phyloP scores from a whole-genome alignment of 1,140 invertebrate genomes.

The Musca domestica region DNA sequence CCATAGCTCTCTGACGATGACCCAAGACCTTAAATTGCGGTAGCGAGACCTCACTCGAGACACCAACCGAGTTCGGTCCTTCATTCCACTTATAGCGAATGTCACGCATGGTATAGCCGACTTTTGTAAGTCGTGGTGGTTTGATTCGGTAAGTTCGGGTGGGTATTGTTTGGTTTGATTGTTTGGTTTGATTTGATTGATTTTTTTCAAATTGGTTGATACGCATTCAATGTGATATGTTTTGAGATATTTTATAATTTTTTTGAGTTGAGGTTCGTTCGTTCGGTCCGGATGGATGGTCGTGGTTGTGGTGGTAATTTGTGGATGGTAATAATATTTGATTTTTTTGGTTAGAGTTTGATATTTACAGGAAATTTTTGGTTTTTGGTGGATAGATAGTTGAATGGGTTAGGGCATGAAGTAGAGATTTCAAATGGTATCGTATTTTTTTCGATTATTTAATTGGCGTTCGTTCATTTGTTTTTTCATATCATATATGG shows the following conservation, averaged over 20 bases:
- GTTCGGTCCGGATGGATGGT: too few relatives aligned
- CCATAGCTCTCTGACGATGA: conserved; percentile 84
- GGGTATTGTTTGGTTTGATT: conserved; percentile 25
- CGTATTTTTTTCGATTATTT: too few relatives aligned
- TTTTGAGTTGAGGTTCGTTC: too few relatives aligned
- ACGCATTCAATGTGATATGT: background rate
- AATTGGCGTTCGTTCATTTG: too few relatives aligned
- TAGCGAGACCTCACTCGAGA: conserved; percentile 88
- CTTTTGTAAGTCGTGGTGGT: conserved; percentile 58
- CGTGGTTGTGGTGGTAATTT: too few relatives aligned
- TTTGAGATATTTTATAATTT: too few relatives aligned
- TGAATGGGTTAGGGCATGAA: too few relatives aligned
- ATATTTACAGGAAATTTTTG: too few relatives aligned
- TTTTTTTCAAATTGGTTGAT: conserved; percentile 1
- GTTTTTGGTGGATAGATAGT: too few relatives aligned
- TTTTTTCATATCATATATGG: background rate
- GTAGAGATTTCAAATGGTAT: too few relatives aligned
- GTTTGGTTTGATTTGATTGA: conserved; percentile 30
- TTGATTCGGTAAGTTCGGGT: conserved; percentile 29
- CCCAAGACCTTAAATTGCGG: conserved; percentile 93
- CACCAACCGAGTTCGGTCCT: conserved; percentile 86
- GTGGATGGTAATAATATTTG: too few relatives aligned
- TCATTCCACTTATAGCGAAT: conserved; percentile 95
- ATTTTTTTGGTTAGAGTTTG: too few relatives aligned
- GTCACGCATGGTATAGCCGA: conserved; percentile 96